Base-by-base conservation (phyloP, 2,113 vertebrate genomes). In the Poecilia latipinna region DNA sequence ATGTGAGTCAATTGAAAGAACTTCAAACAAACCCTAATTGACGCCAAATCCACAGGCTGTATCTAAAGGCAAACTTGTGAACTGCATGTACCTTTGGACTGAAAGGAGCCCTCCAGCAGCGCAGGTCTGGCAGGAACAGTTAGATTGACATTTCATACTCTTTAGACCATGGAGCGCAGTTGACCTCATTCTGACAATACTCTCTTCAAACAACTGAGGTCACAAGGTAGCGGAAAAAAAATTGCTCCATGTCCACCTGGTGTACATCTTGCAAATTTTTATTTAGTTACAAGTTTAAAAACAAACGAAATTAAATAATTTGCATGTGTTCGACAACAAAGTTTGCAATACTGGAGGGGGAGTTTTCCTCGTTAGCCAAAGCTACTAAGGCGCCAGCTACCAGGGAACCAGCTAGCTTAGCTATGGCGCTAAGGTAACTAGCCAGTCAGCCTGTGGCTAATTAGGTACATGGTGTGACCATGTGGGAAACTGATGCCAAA, bases 1-100 rank as follows among this genome's bases (percentile, higher is more conserved):
- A 65, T 71, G 78, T 57, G 82, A 88, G 70, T 86, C 82, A 83
- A 81, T 74, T 85, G 82, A 74, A 83, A 83, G 65, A 77, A 82
- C 72, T 80, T 88, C 62, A 86, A 78, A 85, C 61, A 75, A 78
- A 73, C 61, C 37, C 78, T 85, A 91, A 90, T 87, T 88, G 86
- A 86, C 3, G 26, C 42, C 31, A 22, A 75, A 87, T 88, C 90
- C 86, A 89, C 90, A 84, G 85, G 86, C 78, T 70, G 31, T 83
- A 87, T 84, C 80, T 82, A 68, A 80, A 75, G 82, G 80, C 80
- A 77, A 77, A 74, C 84, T 63, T 79, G 51, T 85, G 80, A 87
- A 85, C 83, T 82, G 68, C 71, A 66, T 78, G 76, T 65, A 85
- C 80, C 65, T 85, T 81, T 81, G 61, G 76, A 84, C 64, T 51